Evolutionary conservation across 2,888 invertebrate genomes (phyloP).

Genomic region (Agrochola lychnidis): DNA sequence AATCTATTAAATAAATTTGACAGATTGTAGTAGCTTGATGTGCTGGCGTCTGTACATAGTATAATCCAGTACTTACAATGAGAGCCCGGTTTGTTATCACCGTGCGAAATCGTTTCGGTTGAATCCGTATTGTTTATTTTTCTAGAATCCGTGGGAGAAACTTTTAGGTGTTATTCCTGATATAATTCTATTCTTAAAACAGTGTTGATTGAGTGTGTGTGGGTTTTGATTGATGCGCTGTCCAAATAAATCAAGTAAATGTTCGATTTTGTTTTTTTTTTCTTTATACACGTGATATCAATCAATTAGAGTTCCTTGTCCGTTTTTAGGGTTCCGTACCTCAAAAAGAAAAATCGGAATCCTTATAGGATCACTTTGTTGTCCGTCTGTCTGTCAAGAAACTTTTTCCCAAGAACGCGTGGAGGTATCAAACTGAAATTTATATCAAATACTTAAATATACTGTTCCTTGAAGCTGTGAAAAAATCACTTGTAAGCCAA

Average conservation of each 20-base stretch:
- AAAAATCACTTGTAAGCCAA: too few species aligned
- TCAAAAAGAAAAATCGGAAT: too few species aligned
- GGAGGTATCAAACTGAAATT: too few species aligned
- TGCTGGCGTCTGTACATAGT: too few species aligned
- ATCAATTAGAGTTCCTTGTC: not conserved
- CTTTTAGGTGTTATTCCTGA: constrained; percentile 20
- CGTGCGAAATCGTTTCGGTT: constrained; percentile 48
- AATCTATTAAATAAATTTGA: too few species aligned
- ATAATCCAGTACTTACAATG: not conserved
- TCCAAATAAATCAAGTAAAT: constrained; percentile 30
- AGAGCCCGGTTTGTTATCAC: constrained; percentile 27
- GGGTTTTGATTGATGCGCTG: constrained; percentile 26
- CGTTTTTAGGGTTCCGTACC: too few species aligned
- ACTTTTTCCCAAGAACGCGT: too few species aligned
- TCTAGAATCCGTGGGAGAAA: constrained; percentile 24
- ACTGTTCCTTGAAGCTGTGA: too few species aligned
- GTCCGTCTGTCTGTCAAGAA: too few species aligned
- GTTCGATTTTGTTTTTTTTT: not conserved
- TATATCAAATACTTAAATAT: too few species aligned
- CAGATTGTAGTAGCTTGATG: too few species aligned
- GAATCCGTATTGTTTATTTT: constrained; percentile 36
- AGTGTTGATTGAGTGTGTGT: constrained; percentile 30
- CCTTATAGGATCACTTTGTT: too few species aligned
- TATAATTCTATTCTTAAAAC: constrained; percentile 21
- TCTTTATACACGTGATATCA: not conserved